Base-by-base conservation (phyloP, 2,113 vertebrate genomes). In the Hippocampus zosterae region DNA sequence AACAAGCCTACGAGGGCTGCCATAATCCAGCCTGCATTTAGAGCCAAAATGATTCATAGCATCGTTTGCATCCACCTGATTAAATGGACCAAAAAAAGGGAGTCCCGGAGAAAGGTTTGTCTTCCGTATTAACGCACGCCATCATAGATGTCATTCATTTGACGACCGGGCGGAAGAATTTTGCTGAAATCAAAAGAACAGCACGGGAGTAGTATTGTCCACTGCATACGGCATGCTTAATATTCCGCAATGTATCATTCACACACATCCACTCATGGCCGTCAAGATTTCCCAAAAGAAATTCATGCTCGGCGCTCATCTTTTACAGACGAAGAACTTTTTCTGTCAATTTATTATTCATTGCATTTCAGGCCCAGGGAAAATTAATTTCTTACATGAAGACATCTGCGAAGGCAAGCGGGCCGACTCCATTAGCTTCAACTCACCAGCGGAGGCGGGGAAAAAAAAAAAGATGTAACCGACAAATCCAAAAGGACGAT, bases 321-420 rank as follows among this genome's bases (percentile, higher is more conserved):
- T 74, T 65, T 37, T 71, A 80, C 77, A 89, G 85, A 85, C 79
- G 80, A 80, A 77, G 42, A 78, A 82, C 19, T 71, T 82, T 79
- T 80, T 78, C 68, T 76, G 77, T 76, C 88, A 82, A 81, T 87
- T 88, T 84, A 85, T 83, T 87, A 88, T 88, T 88, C 83, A 87
- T 81, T 75, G 81, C 80, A 87, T 86, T 82, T 81, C 19, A 19
- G 75, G 73, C 82, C 78, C 79, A 76, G 63, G 72, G 81, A 82
- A 90, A 88, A 88, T 86, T 69, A 85, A 87, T 85, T 89, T 76
- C 72, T 79, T 78, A 83, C 78, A 83, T 85, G 77, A 68, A 79
- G 80, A 85, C 80, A 84, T 88, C 83, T 85, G 83, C 79, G 84
- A 86, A 78, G 76, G 83, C 86, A 80, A 53, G 86, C 85, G 85